Evolutionary conservation across 2,113 vertebrate species (phyloP), one percentile per base, ranked within the genome.

Genomic region (Tragelaphus scriptus): DNA sequence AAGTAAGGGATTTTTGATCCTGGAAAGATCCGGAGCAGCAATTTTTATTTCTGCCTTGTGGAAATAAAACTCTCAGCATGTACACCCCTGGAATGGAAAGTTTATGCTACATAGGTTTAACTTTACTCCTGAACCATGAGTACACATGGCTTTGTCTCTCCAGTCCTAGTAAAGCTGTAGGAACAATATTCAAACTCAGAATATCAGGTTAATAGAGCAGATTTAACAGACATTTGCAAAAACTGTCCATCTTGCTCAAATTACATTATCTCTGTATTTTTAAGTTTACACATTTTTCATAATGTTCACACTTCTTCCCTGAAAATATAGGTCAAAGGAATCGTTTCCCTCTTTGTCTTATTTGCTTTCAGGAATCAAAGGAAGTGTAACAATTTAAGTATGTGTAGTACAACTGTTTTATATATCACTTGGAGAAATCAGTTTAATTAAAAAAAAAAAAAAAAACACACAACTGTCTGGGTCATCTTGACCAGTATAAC

Each of bases 401-500:
- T 16, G 49, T 71, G 61, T 96, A 71, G 8, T 11, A 61, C 49
- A 92, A 44, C 2, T 87, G 47, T 71, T 97, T 91, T 87, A 36
- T 36, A 75, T 44, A 89, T 63, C 26, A 95, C 77, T 95, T 89
- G n/a, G 19, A 87, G 19, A 93, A 15, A 87, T 15, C 14, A 40
- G 25, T 89, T 85, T 89, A 87, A 86, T 51, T 40, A 51, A 81
- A 75, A 71, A 2, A 15, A 49, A 32, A 49, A 49, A 49, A 49
- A 49, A 49, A 6, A 44, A 44, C 6, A 44, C 44, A 44, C 44
- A 44, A 49, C 11, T 56, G 2, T 49, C 49, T 96, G n/a, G 68
- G 85, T 97, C 49, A 96, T 97, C 75, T 65, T 96, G 80, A 95
- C 49, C 55, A 94, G 30, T 1, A 75, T 65, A 71, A 89, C 10